These are phyloP conservation scores for Zosterops borbonicus DNA, from an alignment of 2,113 vertebrate species.

Conservation along the genomic window DNA sequence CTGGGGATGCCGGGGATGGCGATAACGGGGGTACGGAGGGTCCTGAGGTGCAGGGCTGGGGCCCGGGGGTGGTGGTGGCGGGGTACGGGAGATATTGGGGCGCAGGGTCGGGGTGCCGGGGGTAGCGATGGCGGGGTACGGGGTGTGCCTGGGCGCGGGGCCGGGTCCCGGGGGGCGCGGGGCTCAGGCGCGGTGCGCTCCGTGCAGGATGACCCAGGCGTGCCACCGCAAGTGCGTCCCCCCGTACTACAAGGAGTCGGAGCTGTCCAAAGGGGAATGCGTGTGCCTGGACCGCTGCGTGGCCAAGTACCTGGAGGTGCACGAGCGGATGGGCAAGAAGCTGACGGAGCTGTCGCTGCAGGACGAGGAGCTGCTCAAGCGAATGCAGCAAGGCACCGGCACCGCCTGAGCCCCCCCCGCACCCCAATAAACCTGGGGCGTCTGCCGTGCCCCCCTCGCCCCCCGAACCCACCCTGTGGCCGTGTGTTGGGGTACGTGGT, in stretches of 20 bases:
- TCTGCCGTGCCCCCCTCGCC: neutral
- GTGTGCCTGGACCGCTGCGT: constrained; percentile 96
- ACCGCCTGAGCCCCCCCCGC: neutral
- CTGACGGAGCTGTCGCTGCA: constrained; percentile 92
- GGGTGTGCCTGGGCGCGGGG: no score
- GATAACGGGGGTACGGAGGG: neutral
- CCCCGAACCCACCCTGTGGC: neutral
- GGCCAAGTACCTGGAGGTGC: constrained; percentile 95
- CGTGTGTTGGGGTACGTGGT: neutral
- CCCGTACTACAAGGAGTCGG: constrained; percentile 92
- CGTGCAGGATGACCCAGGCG: constrained; percentile 89
- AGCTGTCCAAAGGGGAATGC: constrained; percentile 92
- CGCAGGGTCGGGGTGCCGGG: neutral
- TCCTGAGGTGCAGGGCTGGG: neutral
- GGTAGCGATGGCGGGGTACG: neutral
- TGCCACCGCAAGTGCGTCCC: constrained; percentile 96
- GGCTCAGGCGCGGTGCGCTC: neutral
- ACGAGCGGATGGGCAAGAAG: constrained; percentile 92
- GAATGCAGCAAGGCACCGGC: constrained; percentile 74
- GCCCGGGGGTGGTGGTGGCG: no score
- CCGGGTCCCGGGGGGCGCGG: neutral
- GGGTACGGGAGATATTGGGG: neutral
- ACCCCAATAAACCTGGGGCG: constrained; percentile 4
- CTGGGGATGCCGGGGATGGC: neutral
- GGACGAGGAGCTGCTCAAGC: constrained; percentile 92